Conservation (phyloP, 2,888 invertebrate species). For the Nemotelus pantherinus region DNA sequence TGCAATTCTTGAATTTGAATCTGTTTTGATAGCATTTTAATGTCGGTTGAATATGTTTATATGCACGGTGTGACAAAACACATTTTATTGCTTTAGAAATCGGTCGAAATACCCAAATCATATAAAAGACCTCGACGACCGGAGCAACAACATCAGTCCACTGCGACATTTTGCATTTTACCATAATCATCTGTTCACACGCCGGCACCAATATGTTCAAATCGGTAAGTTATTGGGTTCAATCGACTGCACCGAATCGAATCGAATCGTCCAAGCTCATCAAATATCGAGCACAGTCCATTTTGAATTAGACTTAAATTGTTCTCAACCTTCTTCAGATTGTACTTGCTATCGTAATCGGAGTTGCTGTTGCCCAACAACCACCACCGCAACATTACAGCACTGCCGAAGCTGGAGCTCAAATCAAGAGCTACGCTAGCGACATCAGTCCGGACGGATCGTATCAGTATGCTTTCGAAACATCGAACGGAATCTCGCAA, state of each 20-base stretch:
- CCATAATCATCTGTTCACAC: not conserved
- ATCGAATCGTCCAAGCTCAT: not conserved
- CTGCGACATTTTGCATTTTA: slow-evolving; percentile 27
- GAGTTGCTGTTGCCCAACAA: slow-evolving; percentile 21
- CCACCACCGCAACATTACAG: slow-evolving; percentile 7
- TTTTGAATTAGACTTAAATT: too few relatives aligned
- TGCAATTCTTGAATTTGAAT: too few relatives aligned
- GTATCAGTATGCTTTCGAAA: slow-evolving; percentile 33
- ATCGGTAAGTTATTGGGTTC: slow-evolving; percentile 8
- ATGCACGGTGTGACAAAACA: too few relatives aligned
- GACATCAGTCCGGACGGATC: slow-evolving; percentile 26
- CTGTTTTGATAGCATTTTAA: too few relatives aligned
- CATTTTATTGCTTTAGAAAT: too few relatives aligned
- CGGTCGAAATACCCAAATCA: not conserved
- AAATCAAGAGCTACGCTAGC: slow-evolving; percentile 36
- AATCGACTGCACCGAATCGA: not conserved
- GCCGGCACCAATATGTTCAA: not conserved
- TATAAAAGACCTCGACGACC: slow-evolving; percentile 14
- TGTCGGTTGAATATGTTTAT: too few relatives aligned
- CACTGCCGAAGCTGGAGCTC: slow-evolving; percentile 23
- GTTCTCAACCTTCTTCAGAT: not conserved
- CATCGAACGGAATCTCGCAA: slow-evolving; percentile 23
- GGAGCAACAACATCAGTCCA: slow-evolving; percentile 26
- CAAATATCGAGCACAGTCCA: too few relatives aligned
- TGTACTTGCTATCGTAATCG: slow-evolving; percentile 13